Evolutionary conservation across 2,888 invertebrate genomes (phyloP), one percentile per base, ranked within the genome.

Genomic region (Synergus japonicus): DNA sequence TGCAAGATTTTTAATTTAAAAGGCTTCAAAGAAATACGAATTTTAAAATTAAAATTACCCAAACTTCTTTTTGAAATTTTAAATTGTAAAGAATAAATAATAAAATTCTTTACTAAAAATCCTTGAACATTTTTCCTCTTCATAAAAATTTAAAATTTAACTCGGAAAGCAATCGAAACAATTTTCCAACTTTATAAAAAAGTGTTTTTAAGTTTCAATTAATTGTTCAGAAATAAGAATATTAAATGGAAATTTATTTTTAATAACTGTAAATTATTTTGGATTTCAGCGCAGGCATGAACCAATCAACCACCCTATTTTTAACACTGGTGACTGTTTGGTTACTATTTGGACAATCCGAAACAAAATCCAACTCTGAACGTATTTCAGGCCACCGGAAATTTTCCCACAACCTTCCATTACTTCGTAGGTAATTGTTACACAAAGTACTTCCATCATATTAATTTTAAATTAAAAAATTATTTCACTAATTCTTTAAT

Each of bases 341-440:
- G 80, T 69, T 88, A 37, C 78, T 87, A 10, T 84, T 76, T 37
- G 87, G 82, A 78, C 83, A 84, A 76, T 87, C 84, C 76, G 84
- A 85, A 29, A 82, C 85, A 29, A 82, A 73, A 54, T 54, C 73
- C 4, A 73, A 73, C n/a, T 73, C 73, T 12, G 54, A 73, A 12
- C 73, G 54, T 54, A 10, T 73, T 12, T 29, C 73, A 73, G 73
- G 49, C 49, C 73, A 54, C n/a, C 73, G 29, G 15, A 37, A 49
- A 54, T 37, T 73, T 80, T 87, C 60, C 80, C 77, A 81, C 49
- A 86, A 79, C 12, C 83, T 77, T 44, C 85, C 88, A 18, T 63
- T 86, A 49, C 60, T 81, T 46, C 83, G 76, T 65, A 83, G 86
- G 87, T 87, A 85, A 83, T 64, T 78, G 49, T 64, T 15, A 8